A percentile compares a stretch with the other conserved stretches of the same genome.
phyloP scores from a whole-genome alignment of 2,113 vertebrate genomes.

The Catharus minimus region DNA sequence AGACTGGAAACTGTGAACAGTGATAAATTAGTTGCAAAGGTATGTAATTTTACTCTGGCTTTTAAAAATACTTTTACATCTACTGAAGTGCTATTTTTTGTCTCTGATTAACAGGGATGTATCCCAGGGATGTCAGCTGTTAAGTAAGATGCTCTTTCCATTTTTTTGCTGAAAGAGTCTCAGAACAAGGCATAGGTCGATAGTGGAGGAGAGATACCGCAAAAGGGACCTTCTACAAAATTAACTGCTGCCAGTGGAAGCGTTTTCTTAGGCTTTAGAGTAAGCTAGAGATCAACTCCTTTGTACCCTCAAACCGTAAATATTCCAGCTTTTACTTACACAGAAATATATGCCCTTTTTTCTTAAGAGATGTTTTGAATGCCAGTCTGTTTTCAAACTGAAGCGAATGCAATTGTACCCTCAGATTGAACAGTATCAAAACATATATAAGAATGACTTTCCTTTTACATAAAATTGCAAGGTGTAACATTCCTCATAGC shows the following conservation, averaged over 20 bases:
- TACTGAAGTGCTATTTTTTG: not conserved
- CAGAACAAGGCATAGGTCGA: not conserved
- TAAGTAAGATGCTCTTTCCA: not conserved
- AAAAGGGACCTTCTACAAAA: not conserved
- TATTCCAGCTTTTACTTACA: not conserved
- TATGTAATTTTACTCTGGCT: not conserved
- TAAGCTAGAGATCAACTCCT: not conserved
- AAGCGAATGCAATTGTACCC: not conserved
- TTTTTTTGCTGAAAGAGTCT: not conserved
- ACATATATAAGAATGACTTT: not conserved
- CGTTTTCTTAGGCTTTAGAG: not conserved
- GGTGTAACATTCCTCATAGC: not conserved
- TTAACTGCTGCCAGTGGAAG: not conserved
- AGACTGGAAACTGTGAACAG: not conserved
- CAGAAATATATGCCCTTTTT: not conserved
- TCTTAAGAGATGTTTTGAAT: not conserved
- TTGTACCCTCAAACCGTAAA: not conserved
- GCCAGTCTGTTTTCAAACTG: not conserved
- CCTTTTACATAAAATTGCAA: not conserved
- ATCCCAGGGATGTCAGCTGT: not conserved
- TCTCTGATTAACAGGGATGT: not conserved
- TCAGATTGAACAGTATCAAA: not conserved
- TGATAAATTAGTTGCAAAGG: not conserved
- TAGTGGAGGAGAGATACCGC: not conserved
- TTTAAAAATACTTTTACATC: not conserved